phyloP scores from a whole-genome alignment of 2,113 vertebrate genomes.

The Mionectes macconnelli region DNA sequence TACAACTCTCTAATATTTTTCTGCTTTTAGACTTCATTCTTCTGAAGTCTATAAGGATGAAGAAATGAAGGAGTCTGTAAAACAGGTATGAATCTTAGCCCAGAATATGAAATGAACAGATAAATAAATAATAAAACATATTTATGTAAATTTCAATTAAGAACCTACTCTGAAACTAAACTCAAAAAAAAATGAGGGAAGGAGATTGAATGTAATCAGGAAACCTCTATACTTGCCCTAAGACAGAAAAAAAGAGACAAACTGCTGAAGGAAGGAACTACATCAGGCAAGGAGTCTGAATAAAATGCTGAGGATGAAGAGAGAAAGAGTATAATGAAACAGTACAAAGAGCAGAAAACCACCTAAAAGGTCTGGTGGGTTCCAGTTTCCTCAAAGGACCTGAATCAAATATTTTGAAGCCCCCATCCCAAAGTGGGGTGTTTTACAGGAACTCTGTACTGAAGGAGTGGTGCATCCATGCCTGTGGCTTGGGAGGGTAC shows the following conservation, averaged over 20 bases:
- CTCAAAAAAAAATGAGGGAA: not conserved
- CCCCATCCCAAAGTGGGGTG: not conserved
- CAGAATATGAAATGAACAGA: not conserved
- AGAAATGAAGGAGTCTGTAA: not conserved
- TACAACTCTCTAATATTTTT: not conserved
- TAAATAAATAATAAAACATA: not conserved
- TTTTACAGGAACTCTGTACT: not conserved
- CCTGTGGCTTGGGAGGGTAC: accelerated
- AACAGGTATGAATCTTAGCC: not conserved
- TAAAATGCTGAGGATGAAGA: not conserved
- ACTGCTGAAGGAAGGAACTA: not conserved
- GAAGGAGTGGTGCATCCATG: accelerated
- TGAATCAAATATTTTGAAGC: not conserved
- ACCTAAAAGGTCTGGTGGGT: accelerated
- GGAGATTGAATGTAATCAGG: not conserved
- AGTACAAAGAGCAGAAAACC: not conserved
- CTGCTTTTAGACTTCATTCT: not conserved
- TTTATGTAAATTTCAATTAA: not conserved
- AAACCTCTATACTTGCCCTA: not conserved
- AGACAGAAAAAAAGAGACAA: not conserved
- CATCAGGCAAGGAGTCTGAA: not conserved
- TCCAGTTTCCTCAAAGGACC: not conserved
- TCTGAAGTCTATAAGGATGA: not conserved
- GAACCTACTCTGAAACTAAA: not conserved
- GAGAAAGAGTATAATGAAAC: not conserved